A percentile compares a stretch with the other conserved stretches of the same genome.
These are phyloP conservation scores for Setophaga coronata DNA, from an alignment of 2,113 vertebrate species.

Conservation along the genomic window DNA sequence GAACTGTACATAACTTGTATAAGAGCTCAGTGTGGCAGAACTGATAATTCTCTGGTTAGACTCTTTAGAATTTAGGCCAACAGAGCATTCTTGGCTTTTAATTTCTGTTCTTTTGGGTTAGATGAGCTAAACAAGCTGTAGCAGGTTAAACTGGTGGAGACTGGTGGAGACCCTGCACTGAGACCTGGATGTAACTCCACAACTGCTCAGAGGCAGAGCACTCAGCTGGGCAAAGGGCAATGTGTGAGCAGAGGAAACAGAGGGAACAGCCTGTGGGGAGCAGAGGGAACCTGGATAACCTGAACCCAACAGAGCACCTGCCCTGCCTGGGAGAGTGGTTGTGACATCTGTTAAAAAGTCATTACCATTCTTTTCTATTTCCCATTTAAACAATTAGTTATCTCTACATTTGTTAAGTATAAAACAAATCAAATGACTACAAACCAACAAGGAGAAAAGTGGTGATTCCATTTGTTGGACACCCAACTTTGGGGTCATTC, in stretches of 20 bases:
- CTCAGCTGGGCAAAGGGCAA: background rate
- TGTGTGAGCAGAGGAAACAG: background rate
- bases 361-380: background rate
- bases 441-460: background rate
- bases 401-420: background rate
- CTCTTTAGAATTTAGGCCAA: background rate
- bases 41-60: background rate
- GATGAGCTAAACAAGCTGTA: background rate
- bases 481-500: background rate
- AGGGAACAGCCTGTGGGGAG: background rate
- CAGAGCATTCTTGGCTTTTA: background rate
- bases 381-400: background rate
- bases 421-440: background rate
- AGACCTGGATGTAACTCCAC: background rate
- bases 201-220: background rate
- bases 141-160: background rate
- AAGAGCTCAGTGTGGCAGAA: background rate
- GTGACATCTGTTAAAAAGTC: background rate
- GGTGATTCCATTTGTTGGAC: background rate
- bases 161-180: background rate
- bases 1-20: background rate
- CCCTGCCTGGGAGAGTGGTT: background rate
- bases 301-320: background rate
- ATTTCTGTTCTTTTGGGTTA: background rate
- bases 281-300: background rate